Evolutionary conservation across 2,888 invertebrate genomes (phyloP), one percentile per base, ranked within the genome.

Genomic region (Steinernema carpocapsae): DNA sequence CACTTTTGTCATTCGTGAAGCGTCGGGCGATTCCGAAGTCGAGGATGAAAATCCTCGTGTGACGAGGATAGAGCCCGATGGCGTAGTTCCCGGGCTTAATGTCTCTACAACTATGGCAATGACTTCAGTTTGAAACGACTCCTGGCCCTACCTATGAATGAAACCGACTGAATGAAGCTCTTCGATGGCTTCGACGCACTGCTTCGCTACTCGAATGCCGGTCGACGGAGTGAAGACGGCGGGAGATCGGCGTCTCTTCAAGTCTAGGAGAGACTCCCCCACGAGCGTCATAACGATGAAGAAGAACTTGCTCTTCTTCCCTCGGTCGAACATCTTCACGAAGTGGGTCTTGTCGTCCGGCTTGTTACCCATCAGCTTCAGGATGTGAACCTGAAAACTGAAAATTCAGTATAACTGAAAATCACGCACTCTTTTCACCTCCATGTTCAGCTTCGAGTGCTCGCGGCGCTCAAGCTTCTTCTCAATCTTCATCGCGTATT

Each of bases 11-110:
- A 72, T 81, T 80, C 24, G 73, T 10, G 51, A 76, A 76, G 72
- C 79, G 79, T 19, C 83, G 77, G 1, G 83, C 79, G 70, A 83
- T 82, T 29, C 82, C 82, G 70, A 83, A 83, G 74, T 82, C 82
- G 71, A 83, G 79, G 73, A 83, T 80, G 74, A 81, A 83, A 46
- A 83, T 77, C 72, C 43, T 7, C 43, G 43, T 43, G 43, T 43
- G 43, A 7, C 43, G 43, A 7, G 43, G 43, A 14, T 43, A 43
- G 10, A 43, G 43, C 14, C 43, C 43, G 14, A 43, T 14, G 7
- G 43, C 43, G 43, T 43, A 43, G 43, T 43, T 43, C 14, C 43
- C 43, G 7, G 43, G 43, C 43, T 43, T 43, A 12, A 43, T 43
- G 43, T 43, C 43, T 43, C 43, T 43, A 14, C 10, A 43, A 43